Evolutionary conservation across 2,888 invertebrate species (phyloP).

Genomic region (Platycheirus rosarum): DNA sequence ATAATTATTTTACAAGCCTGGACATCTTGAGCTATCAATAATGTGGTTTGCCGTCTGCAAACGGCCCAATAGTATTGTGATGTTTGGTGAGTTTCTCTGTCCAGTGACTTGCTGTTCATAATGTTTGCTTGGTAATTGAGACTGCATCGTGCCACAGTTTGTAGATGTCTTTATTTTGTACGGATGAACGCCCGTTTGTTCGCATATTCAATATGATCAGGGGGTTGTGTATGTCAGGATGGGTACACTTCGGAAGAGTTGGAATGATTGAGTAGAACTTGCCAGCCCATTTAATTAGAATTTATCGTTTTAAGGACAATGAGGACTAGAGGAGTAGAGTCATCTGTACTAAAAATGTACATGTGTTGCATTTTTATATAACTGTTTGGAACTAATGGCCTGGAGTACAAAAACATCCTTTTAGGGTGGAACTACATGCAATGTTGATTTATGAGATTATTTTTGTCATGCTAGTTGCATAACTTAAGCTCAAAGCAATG

Average conservation of each 20-base stretch:
- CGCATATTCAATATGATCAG: background rate
- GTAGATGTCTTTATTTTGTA: constrained; percentile 66
- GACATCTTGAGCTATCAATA: constrained; percentile 74
- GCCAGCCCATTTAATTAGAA: constrained; percentile 71
- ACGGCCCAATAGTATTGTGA: constrained; percentile 60
- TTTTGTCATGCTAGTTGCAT: constrained; percentile 7
- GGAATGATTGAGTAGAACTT: constrained; percentile 62
- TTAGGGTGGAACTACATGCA: constrained; percentile 8
- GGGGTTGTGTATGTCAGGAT: constrained; percentile 30
- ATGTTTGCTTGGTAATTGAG: constrained; percentile 71
- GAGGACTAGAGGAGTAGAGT: constrained; percentile 2
- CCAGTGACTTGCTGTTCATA: constrained; percentile 47
- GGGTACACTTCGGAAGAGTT: constrained; percentile 11
- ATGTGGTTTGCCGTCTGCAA: constrained; percentile 56
- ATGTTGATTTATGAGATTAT: constrained; percentile 35
- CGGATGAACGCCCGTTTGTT: constrained; percentile 10
- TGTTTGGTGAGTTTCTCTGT: constrained; percentile 62
- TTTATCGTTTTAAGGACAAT: constrained; percentile 66
- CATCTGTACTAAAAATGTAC: background rate
- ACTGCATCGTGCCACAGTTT: constrained; percentile 64
- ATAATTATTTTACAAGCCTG: constrained; percentile 74
- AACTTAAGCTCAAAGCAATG: background rate
- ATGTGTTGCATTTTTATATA: background rate
- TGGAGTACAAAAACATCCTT: constrained; percentile 5
- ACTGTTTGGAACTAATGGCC: constrained; percentile 13